Percentiles rank a stretch among this genome's conserved stretches.
Conservation (phyloP, 2,888 invertebrate species). For the Antheraea yamamai region DNA sequence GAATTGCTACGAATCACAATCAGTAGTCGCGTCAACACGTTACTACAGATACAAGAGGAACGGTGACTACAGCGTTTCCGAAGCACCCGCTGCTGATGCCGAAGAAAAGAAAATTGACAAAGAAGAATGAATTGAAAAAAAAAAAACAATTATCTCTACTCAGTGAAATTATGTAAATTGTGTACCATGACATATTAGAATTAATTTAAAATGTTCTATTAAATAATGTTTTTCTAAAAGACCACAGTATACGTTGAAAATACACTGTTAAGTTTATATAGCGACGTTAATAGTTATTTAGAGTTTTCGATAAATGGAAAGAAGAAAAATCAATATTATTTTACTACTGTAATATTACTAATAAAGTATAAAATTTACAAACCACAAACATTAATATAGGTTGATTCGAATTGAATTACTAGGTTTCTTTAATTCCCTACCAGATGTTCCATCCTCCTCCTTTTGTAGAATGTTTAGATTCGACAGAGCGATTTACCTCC, state of each 20-base stretch:
- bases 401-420: no score
- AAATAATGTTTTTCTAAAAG: background rate
- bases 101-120: conserved; percentile 27
- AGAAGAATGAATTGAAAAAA: conserved; percentile 38
- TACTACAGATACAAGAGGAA: conserved; percentile 74
- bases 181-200: conserved; percentile 8
- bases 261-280: background rate
- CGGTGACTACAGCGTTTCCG: conserved; percentile 50
- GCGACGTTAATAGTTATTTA: no score
- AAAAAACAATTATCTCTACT: background rate
- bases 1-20: conserved; percentile 78
- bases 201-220: background rate
- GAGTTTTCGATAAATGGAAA: no score
- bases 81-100: conserved; percentile 23
- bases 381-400: no score
- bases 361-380: no score
- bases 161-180: background rate
- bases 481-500: no score
- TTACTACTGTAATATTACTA: no score
- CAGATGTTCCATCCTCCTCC: no score
- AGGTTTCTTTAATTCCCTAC: no score
- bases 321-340: no score
- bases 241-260: background rate
- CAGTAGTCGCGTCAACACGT: conserved; percentile 64
- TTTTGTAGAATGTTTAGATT: no score